Evolutionary conservation across 2,797 vertebrate species (phyloP), one percentile per base, ranked within the genome.

Genomic region (Chelmon rostratus): DNA sequence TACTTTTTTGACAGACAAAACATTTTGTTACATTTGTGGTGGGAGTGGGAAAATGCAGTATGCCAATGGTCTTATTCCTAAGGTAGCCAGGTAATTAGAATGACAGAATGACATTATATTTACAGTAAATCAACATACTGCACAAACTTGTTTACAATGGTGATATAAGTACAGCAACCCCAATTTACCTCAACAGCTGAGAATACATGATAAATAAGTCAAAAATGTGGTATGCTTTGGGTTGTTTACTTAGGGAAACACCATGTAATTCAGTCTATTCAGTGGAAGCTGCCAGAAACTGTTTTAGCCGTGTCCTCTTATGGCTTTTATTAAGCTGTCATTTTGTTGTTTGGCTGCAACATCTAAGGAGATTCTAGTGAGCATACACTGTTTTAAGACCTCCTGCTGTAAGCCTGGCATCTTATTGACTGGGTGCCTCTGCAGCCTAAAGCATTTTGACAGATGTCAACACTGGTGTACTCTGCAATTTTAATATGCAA

Each of bases 281-380:
- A 85, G 65, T 11, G 25, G 37, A 77, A 38, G 67, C 74, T 83
- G 77, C 80, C 80, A 73, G 65, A 84, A 78, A 83, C 49, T 3
- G 58, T 74, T 87, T 78, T 64, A 77, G 81, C 58, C 23, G 8
- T 84, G 77, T 82, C 76, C 82, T 79, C 72, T 88, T 88, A 82
- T 79, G 73, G 69, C 33, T 86, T 85, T 79, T 66, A 84, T 84
- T 77, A 75, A 83, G 66, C 72, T 76, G 73, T 86, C 71, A 69
- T 75, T 80, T 81, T 76, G 61, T 76, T 80, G 53, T 87, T 77
- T 84, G 74, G 76, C 76, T 84, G 65, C 58, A 79, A 78, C 80
- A 78, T 85, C 80, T 68, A 68, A 85, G 78, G 70, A 65, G 65
- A 85, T 85, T 78, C 71, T 49, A 72, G 69, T 59, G 52, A 82